Percentiles rank a stretch among this genome's conserved stretches.
phyloP scores from a whole-genome alignment of 2,113 vertebrate genomes.

The Pseudopipra pipra region DNA sequence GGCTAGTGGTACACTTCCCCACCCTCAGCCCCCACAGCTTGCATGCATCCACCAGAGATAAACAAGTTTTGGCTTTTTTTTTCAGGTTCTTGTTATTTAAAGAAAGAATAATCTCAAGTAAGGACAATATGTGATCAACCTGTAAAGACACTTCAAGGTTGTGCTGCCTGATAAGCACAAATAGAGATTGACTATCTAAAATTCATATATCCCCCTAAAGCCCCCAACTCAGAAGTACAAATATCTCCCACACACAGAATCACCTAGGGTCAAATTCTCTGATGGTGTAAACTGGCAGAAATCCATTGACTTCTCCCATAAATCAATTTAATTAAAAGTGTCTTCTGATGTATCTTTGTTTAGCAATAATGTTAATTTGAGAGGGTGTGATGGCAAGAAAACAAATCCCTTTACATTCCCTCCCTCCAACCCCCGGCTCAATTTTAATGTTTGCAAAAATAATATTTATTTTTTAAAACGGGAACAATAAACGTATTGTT shows the following conservation, averaged over 20 bases:
- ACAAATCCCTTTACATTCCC: neutral
- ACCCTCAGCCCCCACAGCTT: neutral
- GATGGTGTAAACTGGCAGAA: conserved; percentile 44
- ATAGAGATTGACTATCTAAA: neutral
- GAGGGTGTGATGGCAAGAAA: conserved; percentile 39
- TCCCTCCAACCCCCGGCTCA: neutral
- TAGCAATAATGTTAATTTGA: conserved; percentile 34
- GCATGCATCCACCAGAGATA: neutral
- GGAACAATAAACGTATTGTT: neutral
- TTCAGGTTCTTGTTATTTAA: neutral
- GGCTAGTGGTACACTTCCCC: neutral
- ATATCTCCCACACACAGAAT: neutral
- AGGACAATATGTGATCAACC: neutral
- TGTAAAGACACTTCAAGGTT: neutral
- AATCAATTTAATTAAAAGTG: conserved; percentile 62
- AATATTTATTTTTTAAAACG: neutral
- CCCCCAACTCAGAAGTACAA: neutral
- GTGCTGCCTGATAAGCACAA: neutral
- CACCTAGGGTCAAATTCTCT: conserved; percentile 26
- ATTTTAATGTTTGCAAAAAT: neutral
- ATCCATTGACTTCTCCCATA: conserved; percentile 23
- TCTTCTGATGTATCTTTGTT: conserved; percentile 33
- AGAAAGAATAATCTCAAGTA: neutral
- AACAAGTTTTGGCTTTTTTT: neutral
- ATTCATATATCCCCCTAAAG: neutral